Conservation (phyloP, 1,140 invertebrate species). For the Microplitis demolitor region DNA sequence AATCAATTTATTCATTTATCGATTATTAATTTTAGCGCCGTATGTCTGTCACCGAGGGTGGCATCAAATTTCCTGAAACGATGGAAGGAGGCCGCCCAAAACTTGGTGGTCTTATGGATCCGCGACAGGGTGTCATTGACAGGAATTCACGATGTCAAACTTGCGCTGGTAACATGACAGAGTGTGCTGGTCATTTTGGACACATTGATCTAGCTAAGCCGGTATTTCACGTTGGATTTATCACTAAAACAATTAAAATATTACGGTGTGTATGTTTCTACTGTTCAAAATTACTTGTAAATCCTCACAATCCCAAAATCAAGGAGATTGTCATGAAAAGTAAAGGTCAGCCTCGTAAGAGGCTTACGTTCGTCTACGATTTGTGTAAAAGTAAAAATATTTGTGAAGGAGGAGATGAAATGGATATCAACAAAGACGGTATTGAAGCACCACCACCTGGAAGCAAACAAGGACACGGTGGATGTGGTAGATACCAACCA, state of each 20-base stretch:
- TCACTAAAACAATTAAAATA: constrained; percentile 97
- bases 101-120: constrained; percentile 97
- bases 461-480: constrained; percentile 86
- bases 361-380: constrained; percentile 95
- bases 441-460: constrained; percentile 62
- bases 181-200: constrained; percentile 99
- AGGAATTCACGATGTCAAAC: constrained; percentile 93
- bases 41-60: constrained; percentile 97
- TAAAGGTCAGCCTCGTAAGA: constrained; percentile 94
- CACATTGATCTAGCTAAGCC: constrained; percentile 98
- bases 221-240: constrained; percentile 97
- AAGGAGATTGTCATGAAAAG: constrained; percentile 97
- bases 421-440: constrained; percentile 84
- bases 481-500: constrained; percentile 97
- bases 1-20: not conserved
- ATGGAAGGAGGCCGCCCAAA: constrained; percentile 98
- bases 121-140: constrained; percentile 97
- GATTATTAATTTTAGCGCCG: constrained; percentile 74
- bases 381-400: constrained; percentile 98
- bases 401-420: constrained; percentile 98
- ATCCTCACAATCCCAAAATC: constrained; percentile 93
- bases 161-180: constrained; percentile 96
- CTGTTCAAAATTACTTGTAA: constrained; percentile 94
- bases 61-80: constrained; percentile 95
- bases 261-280: constrained; percentile 97